Base-by-base conservation (phyloP, 2,113 vertebrate species). In the Poeciliopsis prolifica region DNA sequence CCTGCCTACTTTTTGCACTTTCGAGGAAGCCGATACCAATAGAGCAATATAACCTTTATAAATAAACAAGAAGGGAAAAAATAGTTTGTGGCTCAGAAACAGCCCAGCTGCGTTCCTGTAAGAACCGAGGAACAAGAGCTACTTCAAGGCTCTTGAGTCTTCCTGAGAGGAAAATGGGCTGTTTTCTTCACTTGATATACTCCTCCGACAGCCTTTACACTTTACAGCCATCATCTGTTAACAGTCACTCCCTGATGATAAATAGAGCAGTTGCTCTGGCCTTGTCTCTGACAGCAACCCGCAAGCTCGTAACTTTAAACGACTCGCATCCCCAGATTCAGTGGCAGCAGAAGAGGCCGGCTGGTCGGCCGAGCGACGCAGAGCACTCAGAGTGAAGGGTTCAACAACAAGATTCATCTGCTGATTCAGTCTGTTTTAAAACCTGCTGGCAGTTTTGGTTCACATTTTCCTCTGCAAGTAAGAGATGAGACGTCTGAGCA, bases 271-370 rank as follows among this genome's bases (percentile, higher is more conserved):
- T 79, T 82, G 88, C 80, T 86, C 76, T 42, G 82, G 80, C 86
- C 85, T 85, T 68, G 81, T 69, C 80, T 81, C 78, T 74, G 85
- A 78, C 75, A 71, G 86, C 69, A 81, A 78, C 82, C 83, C 78
- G 85, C 84, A 62, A 86, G 72, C 80, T 81, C 74, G n/a, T 87
- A 86, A 88, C 86, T 89, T 86, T 83, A 86, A 90, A 83, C 63
- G 78, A 80, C 82, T 84, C 78, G 61, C 30, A 65, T 73, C 81
- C 64, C 29, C 70, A 64, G 79, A 71, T 65, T 58, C 72, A 65
- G 30, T 72, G 61, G 3, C 63, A 65, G 68, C 72, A 77, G 67
- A 68, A 58, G 71, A 29, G 31, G 17, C 40, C 24, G 28, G 62
- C 58, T 14, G 65, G 35, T 37, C 40, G 40, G 14, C 40, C 14